Percentiles rank a stretch among this genome's conserved stretches.
phyloP scores from a whole-genome alignment of 2,797 vertebrate species.

The Erpetoichthys calabaricus region DNA sequence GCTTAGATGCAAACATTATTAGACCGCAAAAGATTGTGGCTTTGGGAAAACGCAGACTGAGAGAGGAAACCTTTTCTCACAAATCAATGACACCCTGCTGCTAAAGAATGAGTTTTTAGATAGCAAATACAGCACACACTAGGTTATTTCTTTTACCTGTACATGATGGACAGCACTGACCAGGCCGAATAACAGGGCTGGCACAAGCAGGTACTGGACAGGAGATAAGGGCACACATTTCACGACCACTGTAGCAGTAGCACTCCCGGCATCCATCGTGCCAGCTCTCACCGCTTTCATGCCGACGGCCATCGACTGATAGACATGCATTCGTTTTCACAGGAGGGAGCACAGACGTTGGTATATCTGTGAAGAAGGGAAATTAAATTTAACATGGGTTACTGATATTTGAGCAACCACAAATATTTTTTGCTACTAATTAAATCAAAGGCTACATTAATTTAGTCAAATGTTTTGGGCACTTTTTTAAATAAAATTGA shows the following conservation, averaged over 20 bases:
- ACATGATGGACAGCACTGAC: conserved; percentile 71
- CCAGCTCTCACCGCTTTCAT: conserved; percentile 71
- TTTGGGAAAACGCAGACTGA: too few relatives aligned
- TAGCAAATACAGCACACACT: too few relatives aligned
- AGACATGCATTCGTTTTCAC: conserved; percentile 60
- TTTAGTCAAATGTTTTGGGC: too few relatives aligned
- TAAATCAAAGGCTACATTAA: too few relatives aligned
- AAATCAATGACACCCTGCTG: too few relatives aligned
- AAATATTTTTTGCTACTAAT: too few relatives aligned
- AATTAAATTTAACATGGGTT: not conserved
- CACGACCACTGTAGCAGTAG: conserved; percentile 65
- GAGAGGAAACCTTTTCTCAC: too few relatives aligned
- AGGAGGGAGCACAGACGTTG: conserved; percentile 45
- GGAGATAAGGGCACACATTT: conserved; percentile 78
- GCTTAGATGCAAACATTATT: too few relatives aligned
- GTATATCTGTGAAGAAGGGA: conserved; percentile 33
- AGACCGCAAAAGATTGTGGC: too few relatives aligned
- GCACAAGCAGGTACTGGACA: conserved; percentile 68
- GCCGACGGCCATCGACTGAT: conserved; percentile 71
- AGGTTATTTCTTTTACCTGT: conserved; percentile 42
- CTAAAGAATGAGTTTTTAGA: too few relatives aligned
- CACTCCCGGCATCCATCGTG: conserved; percentile 80
- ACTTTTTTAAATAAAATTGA: too few relatives aligned
- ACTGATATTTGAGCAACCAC: too few relatives aligned
- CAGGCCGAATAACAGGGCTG: conserved; percentile 60